A percentile compares a stretch with the other conserved stretches of the same genome.
These are phyloP conservation scores for Acrossocheilus fasciatus DNA, from an alignment of 2,797 vertebrate genomes.

Conservation along the genomic window DNA sequence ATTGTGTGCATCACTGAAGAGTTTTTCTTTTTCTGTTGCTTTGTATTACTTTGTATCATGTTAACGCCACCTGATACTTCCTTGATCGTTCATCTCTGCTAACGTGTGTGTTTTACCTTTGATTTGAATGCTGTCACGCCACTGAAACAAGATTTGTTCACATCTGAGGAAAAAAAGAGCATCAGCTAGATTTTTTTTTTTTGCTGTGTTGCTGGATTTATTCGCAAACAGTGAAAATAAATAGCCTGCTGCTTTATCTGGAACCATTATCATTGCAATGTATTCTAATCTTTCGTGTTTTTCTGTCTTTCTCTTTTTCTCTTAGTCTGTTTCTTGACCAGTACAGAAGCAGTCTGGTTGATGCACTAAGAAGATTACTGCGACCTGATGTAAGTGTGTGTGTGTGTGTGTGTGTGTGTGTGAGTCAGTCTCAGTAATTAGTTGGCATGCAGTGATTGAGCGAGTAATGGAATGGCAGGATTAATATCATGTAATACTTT, in stretches of 20 bases:
- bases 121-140: slow-evolving; percentile 44
- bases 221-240: slow-evolving; percentile 80
- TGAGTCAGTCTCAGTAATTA: slow-evolving; percentile 88
- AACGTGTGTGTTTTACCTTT: slow-evolving; percentile 37
- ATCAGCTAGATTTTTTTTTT: slow-evolving; percentile 49
- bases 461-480: slow-evolving; percentile 95
- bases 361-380: slow-evolving; percentile 99
- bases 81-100: slow-evolving; percentile 22
- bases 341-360: slow-evolving; percentile 96
- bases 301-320: slow-evolving; percentile 32
- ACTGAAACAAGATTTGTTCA: slow-evolving; percentile 39
- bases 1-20: neutral
- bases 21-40: slow-evolving; percentile 22
- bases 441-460: slow-evolving; percentile 87
- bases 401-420: slow-evolving; percentile 47
- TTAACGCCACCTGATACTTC: slow-evolving; percentile 1
- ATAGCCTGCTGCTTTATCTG: slow-evolving; percentile 86
- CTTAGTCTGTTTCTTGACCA: slow-evolving; percentile 96
- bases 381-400: slow-evolving; percentile 92
- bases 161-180: too few species aligned
- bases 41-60: slow-evolving; percentile 14
- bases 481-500: slow-evolving; percentile 99
- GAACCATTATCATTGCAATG: slow-evolving; percentile 82
- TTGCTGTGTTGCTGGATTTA: slow-evolving; percentile 67
- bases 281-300: slow-evolving; percentile 86